Percentiles rank a stretch among this genome's conserved stretches.
These are phyloP conservation scores for Drosophila ohnishii DNA, from an alignment of 1,140 invertebrate species.

Conservation along the genomic window DNA sequence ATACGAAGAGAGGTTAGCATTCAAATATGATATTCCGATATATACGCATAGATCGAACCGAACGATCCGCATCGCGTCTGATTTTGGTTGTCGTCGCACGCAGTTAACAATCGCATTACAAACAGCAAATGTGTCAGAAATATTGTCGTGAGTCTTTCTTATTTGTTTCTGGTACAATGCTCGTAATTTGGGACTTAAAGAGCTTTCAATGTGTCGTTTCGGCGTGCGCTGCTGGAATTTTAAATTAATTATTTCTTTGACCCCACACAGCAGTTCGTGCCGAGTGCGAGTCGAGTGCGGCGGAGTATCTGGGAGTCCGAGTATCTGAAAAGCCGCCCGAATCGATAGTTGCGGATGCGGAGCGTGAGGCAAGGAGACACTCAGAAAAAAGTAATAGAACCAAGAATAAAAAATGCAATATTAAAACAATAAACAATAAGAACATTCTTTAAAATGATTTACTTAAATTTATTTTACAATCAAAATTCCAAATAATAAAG, in stretches of 20 bases:
- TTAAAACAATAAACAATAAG: not conserved
- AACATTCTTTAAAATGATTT: no score
- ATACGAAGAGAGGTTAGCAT: conserved; percentile 31
- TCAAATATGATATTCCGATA: conserved; percentile 41
- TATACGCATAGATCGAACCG: conserved; percentile 9
- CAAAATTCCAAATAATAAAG: rapidly evolving
- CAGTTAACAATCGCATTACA: conserved; percentile 75
- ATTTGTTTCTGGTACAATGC: conserved; percentile 78
- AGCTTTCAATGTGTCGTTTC: conserved; percentile 82
- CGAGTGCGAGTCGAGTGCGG: conserved; percentile 18
- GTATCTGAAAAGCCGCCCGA: conserved; percentile 39
- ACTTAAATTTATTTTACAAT: no score
- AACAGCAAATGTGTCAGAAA: conserved; percentile 78
- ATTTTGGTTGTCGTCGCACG: conserved; percentile 63
- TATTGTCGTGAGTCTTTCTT: conserved; percentile 74
- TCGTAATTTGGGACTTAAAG: conserved; percentile 81
- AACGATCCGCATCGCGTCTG: conserved; percentile 37
- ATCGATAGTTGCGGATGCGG: conserved; percentile 22
- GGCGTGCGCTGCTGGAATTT: conserved; percentile 72
- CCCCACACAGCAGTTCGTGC: conserved; percentile 72
- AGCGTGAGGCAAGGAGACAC: conserved; percentile 1
- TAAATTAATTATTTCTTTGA: conserved; percentile 82
- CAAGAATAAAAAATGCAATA: no score
- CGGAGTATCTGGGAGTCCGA: conserved; percentile 30
- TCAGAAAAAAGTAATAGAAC: not conserved